A percentile compares a stretch with the other conserved stretches of the same genome.
phyloP scores from a whole-genome alignment of 2,797 vertebrate species.

The Pipistrellus pygmaeus region DNA sequence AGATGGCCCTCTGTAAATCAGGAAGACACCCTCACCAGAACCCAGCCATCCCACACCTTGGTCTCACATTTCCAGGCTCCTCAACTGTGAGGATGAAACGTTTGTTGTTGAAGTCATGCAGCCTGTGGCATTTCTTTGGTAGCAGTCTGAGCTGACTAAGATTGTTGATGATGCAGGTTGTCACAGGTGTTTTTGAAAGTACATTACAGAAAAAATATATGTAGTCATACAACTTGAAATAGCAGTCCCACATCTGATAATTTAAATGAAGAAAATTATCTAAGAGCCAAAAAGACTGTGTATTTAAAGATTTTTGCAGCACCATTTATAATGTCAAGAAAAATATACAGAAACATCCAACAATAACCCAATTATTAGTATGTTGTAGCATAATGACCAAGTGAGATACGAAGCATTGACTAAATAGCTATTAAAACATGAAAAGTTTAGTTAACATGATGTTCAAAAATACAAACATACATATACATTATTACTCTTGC shows the following conservation, averaged over 20 bases:
- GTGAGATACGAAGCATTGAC: background rate
- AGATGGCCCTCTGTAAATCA: background rate
- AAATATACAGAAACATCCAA: background rate
- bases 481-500: background rate
- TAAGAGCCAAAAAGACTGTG: background rate
- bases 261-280: conserved; percentile 30
- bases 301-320: background rate
- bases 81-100: background rate
- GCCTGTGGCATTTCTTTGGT: background rate
- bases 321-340: background rate
- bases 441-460: background rate
- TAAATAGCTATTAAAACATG: background rate
- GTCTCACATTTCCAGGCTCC: background rate
- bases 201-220: background rate
- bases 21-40: background rate
- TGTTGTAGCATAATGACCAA: background rate
- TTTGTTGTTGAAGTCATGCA: background rate
- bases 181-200: background rate
- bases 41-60: too few species aligned
- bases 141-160: background rate
- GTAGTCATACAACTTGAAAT: background rate
- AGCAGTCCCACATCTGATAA: background rate
- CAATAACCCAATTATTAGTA: background rate
- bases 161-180: background rate
- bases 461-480: background rate